These are phyloP conservation scores for Solenopsis invicta DNA, from an alignment of 1,140 invertebrate species.

Conservation along the genomic window DNA sequence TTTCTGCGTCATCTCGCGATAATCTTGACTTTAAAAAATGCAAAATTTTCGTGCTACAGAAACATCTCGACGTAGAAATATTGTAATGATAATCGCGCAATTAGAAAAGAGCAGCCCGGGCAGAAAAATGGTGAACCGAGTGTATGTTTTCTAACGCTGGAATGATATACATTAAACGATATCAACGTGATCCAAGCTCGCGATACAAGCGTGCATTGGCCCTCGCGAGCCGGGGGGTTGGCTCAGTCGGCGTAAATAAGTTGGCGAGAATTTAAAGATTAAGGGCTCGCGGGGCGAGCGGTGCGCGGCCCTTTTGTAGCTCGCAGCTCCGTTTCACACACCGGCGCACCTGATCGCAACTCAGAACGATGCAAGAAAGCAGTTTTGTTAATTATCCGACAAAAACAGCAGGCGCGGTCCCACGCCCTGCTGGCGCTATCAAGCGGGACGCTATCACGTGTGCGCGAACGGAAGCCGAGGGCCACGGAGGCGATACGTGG, in stretches of 20 bases:
- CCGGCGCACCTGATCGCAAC: conserved; percentile 36
- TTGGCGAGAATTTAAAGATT: conserved; percentile 65
- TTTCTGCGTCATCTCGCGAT: no score
- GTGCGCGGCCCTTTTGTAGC: not conserved
- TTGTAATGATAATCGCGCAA: not conserved
- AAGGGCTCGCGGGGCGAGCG: conserved; percentile 19
- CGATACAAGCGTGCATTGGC: not conserved
- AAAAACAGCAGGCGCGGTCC: conserved; percentile 80
- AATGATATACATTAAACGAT: conserved; percentile 18
- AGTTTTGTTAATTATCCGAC: conserved; percentile 84
- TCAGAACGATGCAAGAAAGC: conserved; percentile 71
- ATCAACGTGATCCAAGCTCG: conserved; percentile 1
- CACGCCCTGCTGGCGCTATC: conserved; percentile 75
- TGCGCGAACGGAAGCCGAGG: conserved; percentile 7
- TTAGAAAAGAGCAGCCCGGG: not conserved
- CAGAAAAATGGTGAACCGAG: not conserved
- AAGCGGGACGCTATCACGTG: conserved; percentile 67
- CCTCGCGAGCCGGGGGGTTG: not conserved
- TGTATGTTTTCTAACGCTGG: conserved; percentile 1
- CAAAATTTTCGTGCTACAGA: not conserved
- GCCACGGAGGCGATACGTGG: not conserved
- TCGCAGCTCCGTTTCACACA: conserved; percentile 29
- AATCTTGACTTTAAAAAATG: not conserved
- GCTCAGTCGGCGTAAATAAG: conserved; percentile 50
- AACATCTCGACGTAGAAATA: not conserved